Conservation (phyloP, 2,888 invertebrate genomes). For the Globia sparganii region DNA sequence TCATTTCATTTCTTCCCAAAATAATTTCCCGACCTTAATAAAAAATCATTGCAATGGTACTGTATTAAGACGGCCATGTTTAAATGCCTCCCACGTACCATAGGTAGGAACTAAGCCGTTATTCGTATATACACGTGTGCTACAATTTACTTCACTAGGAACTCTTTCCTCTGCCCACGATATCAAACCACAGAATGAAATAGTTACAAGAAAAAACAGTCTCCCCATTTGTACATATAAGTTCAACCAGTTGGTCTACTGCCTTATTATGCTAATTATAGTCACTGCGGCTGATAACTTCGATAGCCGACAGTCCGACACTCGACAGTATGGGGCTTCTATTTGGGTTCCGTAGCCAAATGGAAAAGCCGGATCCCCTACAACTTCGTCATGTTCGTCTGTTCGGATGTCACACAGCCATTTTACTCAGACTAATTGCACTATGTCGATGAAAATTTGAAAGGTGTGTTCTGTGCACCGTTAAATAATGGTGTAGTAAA, state of each 20-base stretch:
- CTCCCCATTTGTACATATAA: not conserved
- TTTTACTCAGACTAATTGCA: not conserved
- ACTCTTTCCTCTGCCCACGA: conserved; percentile 3
- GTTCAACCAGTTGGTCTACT: not conserved
- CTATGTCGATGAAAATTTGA: no score
- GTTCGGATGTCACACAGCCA: not conserved
- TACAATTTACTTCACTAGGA: conserved; percentile 3
- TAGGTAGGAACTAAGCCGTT: conserved; percentile 21
- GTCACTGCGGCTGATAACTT: not conserved
- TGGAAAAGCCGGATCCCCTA: not conserved
- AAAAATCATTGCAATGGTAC: not conserved
- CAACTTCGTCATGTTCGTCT: not conserved
- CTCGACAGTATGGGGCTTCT: not conserved
- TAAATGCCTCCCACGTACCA: conserved; percentile 8
- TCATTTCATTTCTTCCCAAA: no score
- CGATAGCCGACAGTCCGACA: not conserved
- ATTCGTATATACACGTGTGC: conserved; percentile 4
- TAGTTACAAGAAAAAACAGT: not conserved
- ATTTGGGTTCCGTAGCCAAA: not conserved
- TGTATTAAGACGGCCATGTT: not conserved
- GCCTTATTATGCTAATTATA: not conserved
- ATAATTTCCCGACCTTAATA: no score
- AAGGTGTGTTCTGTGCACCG: no score
- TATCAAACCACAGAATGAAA: not conserved
- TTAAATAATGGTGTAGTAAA: not conserved